Conservation (phyloP, 2,797 vertebrate genomes). For the Strix occidentalis region DNA sequence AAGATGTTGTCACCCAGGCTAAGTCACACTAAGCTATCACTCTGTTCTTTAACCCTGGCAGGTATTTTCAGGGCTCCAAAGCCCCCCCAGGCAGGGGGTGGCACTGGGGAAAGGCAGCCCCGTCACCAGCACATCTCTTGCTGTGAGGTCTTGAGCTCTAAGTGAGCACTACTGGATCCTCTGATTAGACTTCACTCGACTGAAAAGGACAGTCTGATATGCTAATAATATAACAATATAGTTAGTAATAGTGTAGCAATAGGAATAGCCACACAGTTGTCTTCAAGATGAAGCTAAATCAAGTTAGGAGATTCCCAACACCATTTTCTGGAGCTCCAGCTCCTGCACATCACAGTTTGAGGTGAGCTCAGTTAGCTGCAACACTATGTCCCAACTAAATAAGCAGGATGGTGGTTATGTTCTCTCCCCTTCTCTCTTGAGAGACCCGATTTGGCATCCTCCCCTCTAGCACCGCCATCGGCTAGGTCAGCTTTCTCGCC, state of each 20-base stretch:
- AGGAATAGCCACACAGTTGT: not conserved
- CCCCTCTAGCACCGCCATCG: fast-evolving
- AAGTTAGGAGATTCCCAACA: not conserved
- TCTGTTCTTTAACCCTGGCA: not conserved
- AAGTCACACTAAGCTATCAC: not conserved
- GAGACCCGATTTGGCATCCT: not conserved
- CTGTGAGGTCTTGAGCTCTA: not conserved
- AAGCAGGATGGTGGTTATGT: not conserved
- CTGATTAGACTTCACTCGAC: not conserved
- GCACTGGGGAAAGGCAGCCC: not conserved
- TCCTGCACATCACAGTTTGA: not conserved
- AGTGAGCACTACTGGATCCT: not conserved
- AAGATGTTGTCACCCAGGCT: not conserved
- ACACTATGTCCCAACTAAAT: not conserved
- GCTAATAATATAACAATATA: not conserved
- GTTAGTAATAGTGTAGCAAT: not conserved
- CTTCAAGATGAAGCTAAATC: not conserved
- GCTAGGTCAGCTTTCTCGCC: not conserved
- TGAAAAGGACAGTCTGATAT: not conserved
- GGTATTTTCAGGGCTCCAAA: not conserved
- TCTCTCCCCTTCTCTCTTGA: not conserved
- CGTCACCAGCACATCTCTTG: not conserved
- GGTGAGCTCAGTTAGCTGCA: not conserved
- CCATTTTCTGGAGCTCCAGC: not conserved
- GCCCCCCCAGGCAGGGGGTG: fast-evolving